A percentile compares a stretch with the other conserved stretches of the same genome.
Conservation (phyloP, 2,888 invertebrate species). For the Sussaba pulchella region DNA sequence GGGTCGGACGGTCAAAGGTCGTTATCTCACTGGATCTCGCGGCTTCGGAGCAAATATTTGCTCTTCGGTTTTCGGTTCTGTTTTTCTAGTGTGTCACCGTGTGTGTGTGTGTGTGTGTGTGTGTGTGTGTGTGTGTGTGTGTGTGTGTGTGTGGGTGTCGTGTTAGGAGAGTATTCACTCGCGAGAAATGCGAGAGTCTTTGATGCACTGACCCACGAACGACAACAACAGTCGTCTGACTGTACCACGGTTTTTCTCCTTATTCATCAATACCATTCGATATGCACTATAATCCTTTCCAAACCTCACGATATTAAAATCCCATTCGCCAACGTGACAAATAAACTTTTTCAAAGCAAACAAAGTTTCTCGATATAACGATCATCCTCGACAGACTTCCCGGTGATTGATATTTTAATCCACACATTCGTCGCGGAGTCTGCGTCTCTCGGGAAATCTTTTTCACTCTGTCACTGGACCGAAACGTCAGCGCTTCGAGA, state of each 20-base stretch:
- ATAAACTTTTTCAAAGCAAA: too few species aligned
- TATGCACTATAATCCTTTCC: too few species aligned
- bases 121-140: background rate
- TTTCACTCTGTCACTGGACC: too few species aligned
- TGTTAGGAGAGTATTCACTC: background rate
- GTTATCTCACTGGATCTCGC: background rate
- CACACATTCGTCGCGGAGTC: background rate
- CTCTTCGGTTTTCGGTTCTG: too few species aligned
- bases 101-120: too few species aligned
- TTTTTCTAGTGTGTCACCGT: too few species aligned
- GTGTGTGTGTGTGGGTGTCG: background rate
- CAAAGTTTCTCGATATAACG: background rate
- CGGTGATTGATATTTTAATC: background rate
- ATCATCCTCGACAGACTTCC: constrained; percentile 10
- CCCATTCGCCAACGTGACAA: too few species aligned
- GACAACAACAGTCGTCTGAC: background rate
- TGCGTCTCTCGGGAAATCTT: too few species aligned
- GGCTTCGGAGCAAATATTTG: constrained; percentile 10
- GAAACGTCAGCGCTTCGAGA: background rate
- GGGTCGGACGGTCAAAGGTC: constrained; percentile 5
- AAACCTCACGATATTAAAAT: too few species aligned
- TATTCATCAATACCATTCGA: too few species aligned
- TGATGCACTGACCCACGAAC: background rate
- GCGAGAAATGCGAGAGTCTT: background rate
- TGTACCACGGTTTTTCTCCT: background rate